phyloP scores from a whole-genome alignment of 2,797 vertebrate species.

The Molothrus ater region DNA sequence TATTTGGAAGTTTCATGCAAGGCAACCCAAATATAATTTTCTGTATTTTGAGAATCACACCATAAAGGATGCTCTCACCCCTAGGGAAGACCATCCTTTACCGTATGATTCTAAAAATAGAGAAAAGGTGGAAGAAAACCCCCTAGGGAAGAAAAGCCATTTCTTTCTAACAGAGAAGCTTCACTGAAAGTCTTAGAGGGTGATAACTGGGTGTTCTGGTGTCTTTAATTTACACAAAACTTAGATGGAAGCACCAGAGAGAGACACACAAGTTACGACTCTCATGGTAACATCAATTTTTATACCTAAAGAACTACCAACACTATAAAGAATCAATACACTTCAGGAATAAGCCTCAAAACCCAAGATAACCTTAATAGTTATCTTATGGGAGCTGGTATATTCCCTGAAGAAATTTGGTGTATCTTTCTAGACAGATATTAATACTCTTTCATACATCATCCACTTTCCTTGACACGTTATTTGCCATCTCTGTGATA shows the following conservation, averaged over 20 bases:
- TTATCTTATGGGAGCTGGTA: not conserved
- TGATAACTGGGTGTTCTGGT: not conserved
- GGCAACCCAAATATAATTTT: not conserved
- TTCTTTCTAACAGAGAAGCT: not conserved
- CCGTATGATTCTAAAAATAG: no score
- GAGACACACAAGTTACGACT: not conserved
- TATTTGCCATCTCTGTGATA: not conserved
- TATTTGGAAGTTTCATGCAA: not conserved
- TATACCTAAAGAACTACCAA: not conserved
- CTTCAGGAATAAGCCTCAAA: not conserved
- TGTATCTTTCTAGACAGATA: not conserved
- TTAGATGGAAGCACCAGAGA: not conserved
- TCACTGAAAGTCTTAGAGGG: not conserved
- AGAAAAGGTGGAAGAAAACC: no score
- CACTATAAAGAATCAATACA: not conserved
- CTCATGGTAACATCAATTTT: not conserved
- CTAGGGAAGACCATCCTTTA: not conserved
- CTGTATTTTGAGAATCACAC: not conserved
- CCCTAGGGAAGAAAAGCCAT: not conserved
- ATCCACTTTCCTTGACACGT: constrained; percentile 6
- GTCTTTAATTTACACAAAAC: not conserved
- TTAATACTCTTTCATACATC: not conserved
- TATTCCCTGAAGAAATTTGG: not conserved
- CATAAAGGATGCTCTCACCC: not conserved
- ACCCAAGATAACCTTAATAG: not conserved